Base-by-base conservation (phyloP, 1,140 invertebrate genomes). In the Cotesia glomerata region DNA sequence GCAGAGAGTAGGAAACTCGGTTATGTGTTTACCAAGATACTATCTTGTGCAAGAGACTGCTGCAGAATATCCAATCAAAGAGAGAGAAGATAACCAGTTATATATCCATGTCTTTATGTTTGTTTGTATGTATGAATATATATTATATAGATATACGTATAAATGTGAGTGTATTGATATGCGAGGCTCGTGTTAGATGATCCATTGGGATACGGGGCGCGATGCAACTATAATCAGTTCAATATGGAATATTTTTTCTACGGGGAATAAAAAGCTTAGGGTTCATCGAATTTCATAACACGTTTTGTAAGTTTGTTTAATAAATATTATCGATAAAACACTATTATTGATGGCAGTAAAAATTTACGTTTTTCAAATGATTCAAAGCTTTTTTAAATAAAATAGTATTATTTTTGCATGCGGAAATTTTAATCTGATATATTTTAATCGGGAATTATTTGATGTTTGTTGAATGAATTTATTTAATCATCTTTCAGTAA, bases 191-290 rank as follows among this genome's bases (percentile, higher is more conserved):
- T 52, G 35, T 32, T 14, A 35, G 52, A 68, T 36, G 52, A 68
- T 68, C 66, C 66, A 68, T 68, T 58, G 51, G 34, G 52, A 45
- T 7, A 68, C 54, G 54, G 35, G 14, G 34, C 13, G 8, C 54
- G 13, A 26, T n/a, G 52, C 52, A 9, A 32, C 51, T 56, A 58
- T 68, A 68, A 68, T 68, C 51, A 68, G 49, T 11, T 54, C 35
- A 16, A 68, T 54, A 9, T 68, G 32, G 32, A 14, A 52, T 56
- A 56, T 56, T 56, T 18, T 56, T 56, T 18, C 52, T 5, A 4
- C 7, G 5, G 52, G 7, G 16, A 56, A 56, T 56, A 45, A 45
- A 45, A 45, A 45, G 39, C 39, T 45, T 45, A 45, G 11, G 39
- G 39, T 45, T 45, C 39, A 45, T 45, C 8, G 0, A 45, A 45